phyloP scores from a whole-genome alignment of 2,113 vertebrate species.

The Micromys minutus region DNA sequence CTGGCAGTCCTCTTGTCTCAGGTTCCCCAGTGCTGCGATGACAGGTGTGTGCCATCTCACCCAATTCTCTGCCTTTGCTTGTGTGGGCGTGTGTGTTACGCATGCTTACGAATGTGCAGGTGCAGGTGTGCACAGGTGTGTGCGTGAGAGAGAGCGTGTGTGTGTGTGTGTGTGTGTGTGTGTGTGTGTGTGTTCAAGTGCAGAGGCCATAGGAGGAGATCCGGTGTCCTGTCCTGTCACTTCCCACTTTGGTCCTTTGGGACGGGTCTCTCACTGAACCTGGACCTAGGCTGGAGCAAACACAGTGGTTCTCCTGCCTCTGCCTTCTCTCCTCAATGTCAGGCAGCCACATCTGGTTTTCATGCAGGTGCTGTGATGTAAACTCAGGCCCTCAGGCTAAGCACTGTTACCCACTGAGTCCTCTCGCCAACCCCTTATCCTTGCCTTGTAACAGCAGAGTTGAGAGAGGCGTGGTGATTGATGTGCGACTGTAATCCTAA shows the following conservation, averaged over 20 bases:
- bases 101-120: neutral
- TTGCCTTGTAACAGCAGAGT: neutral
- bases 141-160: no score
- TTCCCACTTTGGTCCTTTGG: neutral
- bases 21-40: neutral
- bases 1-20: neutral
- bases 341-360: neutral
- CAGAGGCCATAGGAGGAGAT: neutral
- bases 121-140: neutral
- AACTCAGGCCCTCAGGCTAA: neutral
- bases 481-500: neutral
- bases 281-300: neutral
- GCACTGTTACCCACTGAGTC: neutral
- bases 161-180: no score
- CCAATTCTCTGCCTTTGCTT: neutral
- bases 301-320: neutral
- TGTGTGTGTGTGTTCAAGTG: neutral
- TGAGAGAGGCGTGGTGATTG: fast-evolving
- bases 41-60: neutral
- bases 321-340: neutral
- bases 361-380: neutral
- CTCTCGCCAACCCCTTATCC: neutral
- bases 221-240: neutral
- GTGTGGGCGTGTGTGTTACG: neutral
- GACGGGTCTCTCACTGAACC: neutral